Conservation (phyloP, 35 echinoderm and acorn worm species). For the Chiridota heheva region DNA sequence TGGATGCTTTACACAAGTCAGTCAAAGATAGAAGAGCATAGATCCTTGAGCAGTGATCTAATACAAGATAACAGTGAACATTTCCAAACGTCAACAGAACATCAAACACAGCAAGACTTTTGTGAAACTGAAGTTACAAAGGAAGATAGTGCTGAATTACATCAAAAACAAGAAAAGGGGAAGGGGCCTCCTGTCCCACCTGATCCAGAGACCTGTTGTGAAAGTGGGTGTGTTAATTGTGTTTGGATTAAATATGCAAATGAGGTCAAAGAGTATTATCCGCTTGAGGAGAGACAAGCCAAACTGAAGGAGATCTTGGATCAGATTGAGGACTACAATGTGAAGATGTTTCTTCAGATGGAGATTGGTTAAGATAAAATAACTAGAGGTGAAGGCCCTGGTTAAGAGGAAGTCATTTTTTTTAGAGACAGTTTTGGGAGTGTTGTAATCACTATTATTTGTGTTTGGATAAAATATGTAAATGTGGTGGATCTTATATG, state of each 20-base stretch:
- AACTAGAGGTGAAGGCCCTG: no score
- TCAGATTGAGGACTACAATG: conserved; percentile 81
- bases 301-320: conserved; percentile 72
- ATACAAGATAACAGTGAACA: no score
- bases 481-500: conserved; percentile 96
- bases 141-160: neutral
- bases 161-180: neutral
- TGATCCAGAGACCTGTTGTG: conserved; percentile 93
- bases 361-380: conserved; percentile 81
- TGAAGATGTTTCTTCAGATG: conserved; percentile 89
- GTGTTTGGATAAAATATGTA: no score
- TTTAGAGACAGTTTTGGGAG: no score
- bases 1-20: no score
- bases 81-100: no score
- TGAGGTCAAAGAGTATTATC: conserved; percentile 66
- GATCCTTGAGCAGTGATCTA: no score
- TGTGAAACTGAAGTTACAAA: no score
- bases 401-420: no score
- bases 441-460: no score
- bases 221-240: conserved; percentile 93
- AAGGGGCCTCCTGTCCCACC: conserved; percentile 48
- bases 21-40: no score
- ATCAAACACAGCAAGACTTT: no score
- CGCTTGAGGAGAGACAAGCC: conserved; percentile 49
- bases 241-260: conserved; percentile 94